Percentiles rank a stretch among this genome's conserved stretches.
Evolutionary conservation across 2,113 vertebrate species (phyloP).

Genomic region (Hippocampus comes): DNA sequence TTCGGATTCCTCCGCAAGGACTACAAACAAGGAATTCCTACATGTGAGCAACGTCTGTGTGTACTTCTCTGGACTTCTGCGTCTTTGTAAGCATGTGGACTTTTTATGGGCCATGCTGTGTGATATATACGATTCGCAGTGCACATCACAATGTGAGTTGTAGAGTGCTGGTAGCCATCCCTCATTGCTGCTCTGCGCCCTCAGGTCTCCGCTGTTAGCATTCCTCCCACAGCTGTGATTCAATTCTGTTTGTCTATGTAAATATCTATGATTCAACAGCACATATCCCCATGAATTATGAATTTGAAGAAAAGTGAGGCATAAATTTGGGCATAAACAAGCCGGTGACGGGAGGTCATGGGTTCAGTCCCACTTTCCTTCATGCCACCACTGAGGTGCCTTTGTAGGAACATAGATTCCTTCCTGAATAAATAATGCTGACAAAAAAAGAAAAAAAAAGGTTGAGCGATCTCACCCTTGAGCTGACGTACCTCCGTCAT

Average conservation of each 20-base stretch:
- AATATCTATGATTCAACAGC: background rate
- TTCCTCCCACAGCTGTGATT: background rate
- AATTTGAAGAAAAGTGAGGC: constrained; percentile 8
- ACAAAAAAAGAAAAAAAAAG: background rate
- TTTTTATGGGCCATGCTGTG: constrained; percentile 23
- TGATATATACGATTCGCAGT: constrained; percentile 37
- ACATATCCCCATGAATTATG: constrained; percentile 5
- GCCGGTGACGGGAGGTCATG: constrained; percentile 1
- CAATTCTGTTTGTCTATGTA: constrained; percentile 14
- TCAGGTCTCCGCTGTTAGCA: constrained; percentile 30
- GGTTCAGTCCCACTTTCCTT: constrained; percentile 7
- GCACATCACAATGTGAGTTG: constrained; percentile 41
- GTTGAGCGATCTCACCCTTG: background rate
- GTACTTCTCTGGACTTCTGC: background rate
- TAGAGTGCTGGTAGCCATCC: constrained; percentile 63
- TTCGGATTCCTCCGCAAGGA: background rate
- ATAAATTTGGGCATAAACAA: background rate
- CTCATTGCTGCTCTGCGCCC: constrained; percentile 59
- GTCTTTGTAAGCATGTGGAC: constrained; percentile 28
- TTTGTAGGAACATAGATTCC: constrained; percentile 4
- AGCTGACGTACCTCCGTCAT: constrained; percentile 2
- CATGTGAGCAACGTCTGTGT: constrained; percentile 17
- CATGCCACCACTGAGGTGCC: constrained; percentile 10
- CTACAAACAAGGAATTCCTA: constrained; percentile 4
- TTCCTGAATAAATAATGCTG: constrained; percentile 4